These are phyloP conservation scores for Apoda limacodes DNA, from an alignment of 2,888 invertebrate genomes.

Conservation along the genomic window DNA sequence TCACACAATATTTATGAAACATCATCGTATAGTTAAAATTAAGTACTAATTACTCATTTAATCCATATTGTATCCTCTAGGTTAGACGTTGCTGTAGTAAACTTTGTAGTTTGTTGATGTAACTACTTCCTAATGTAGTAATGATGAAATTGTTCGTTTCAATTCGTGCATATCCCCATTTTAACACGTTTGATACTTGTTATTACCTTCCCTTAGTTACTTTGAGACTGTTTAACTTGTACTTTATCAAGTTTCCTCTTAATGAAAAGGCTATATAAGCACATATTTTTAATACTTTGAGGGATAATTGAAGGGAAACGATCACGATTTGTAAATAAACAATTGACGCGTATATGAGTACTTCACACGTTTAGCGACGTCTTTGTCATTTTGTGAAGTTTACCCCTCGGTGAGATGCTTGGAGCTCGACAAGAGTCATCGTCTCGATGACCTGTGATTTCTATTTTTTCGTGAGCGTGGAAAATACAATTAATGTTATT, in stretches of 20 bases:
- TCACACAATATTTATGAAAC: conserved; percentile 31
- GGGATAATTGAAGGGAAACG: conserved; percentile 65
- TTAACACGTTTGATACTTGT: conserved; percentile 61
- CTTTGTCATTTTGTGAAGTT: conserved; percentile 9
- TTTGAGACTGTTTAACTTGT: conserved; percentile 67
- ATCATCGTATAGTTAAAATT: conserved; percentile 40
- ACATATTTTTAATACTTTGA: conserved; percentile 69
- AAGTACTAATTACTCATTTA: conserved; percentile 44
- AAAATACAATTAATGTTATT: conserved; percentile 59
- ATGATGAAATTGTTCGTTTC: conserved; percentile 47
- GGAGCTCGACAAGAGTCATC: conserved; percentile 21
- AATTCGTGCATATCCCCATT: conserved; percentile 63
- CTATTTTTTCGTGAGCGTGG: conserved; percentile 48
- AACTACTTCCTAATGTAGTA: conserved; percentile 46
- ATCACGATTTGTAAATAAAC: conserved; percentile 39
- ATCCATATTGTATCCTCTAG: conserved; percentile 45
- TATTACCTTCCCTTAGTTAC: conserved; percentile 64
- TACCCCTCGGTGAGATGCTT: conserved; percentile 19
- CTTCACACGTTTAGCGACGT: conserved; percentile 16
- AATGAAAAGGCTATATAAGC: conserved; percentile 67
- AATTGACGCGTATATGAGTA: conserved; percentile 20
- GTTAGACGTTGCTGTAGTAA: conserved; percentile 53
- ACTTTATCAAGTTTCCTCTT: conserved; percentile 64
- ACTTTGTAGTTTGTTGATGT: conserved; percentile 50
- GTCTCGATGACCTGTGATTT: conserved; percentile 32